Percentiles rank a stretch among this genome's conserved stretches.
phyloP scores from a whole-genome alignment of 2,888 invertebrate species.

The Mimas tiliae region DNA sequence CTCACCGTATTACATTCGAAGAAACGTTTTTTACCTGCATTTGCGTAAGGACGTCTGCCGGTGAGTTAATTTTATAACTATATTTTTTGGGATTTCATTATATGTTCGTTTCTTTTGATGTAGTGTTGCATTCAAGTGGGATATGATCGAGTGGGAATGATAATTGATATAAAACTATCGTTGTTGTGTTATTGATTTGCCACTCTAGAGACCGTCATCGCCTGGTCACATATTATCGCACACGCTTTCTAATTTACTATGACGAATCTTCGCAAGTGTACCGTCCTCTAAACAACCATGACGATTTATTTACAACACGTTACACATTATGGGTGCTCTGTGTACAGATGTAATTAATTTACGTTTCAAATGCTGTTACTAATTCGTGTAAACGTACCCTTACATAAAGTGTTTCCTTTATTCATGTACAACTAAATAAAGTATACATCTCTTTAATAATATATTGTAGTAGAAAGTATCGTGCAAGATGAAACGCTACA shows the following conservation, averaged over 20 bases:
- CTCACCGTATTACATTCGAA: conserved; percentile 10
- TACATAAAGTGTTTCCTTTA: background rate
- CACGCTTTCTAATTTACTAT: conserved; percentile 79
- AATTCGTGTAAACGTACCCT: background rate
- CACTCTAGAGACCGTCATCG: conserved; percentile 42
- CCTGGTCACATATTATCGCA: conserved; percentile 50
- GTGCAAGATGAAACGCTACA: background rate
- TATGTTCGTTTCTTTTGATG: background rate
- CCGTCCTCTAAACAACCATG: conserved; percentile 49
- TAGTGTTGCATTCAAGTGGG: background rate
- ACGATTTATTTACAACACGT: conserved; percentile 34
- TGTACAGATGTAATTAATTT: background rate
- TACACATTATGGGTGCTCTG: background rate
- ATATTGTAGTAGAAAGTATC: background rate
- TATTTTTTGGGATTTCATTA: conserved; percentile 21
- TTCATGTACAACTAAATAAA: too few species aligned
- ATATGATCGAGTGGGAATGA: too few species aligned
- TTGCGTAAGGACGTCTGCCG: conserved; percentile 30
- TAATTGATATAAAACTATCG: conserved; percentile 8
- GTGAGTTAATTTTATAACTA: conserved; percentile 40
- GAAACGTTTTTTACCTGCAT: conserved; percentile 33
- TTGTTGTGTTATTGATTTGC: conserved; percentile 14
- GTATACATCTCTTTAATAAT: too few species aligned
- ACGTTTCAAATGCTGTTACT: conserved; percentile 1
- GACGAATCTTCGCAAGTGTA: conserved; percentile 70